Evolutionary conservation across 2,113 vertebrate species (phyloP), one percentile per base, ranked within the genome.

Genomic region (Saccopteryx bilineata): DNA sequence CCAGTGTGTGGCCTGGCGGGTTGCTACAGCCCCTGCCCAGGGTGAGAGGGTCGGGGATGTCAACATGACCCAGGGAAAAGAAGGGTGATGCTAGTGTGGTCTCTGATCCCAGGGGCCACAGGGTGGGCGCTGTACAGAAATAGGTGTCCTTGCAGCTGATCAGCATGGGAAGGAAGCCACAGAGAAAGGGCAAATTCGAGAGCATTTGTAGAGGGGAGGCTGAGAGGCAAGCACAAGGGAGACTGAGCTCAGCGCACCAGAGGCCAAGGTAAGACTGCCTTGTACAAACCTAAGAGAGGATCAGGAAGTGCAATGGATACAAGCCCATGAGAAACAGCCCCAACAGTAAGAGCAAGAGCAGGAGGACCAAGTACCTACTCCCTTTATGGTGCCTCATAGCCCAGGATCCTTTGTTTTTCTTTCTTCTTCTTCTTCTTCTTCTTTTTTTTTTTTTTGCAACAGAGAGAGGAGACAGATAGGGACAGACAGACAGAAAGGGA

Each of bases 1-100:
- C 54, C 82, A 71, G 74, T 74, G 80, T 95, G 89, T 87, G 80
- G 68, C 88, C 84, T 92, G 52, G 72, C 56, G 48, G 84, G 80
- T 39, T 80, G 58, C 63, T 80, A 52, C 52, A 81, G 76, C 24
- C 56, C 56, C n/a, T 56, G 39, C 19, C 54, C 1, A 1, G 60
- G 79, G 26, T 10, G 2, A 18, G 74, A 54, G 68, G 13, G 13
- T 8, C 6, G 5, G 52, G 17, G 19, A 4, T 61, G 33, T 90
- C 86, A 50, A 5, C 19, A 33, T 33, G 33, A 68, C 66, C 50
- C 13, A 6, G 56, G 17, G 39, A 76, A 80, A 68, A 48, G 26
- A 54, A n/a, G 14, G 58, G 28, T 19, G 26, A 74, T 80, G 26
- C 75, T 2, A 21, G 19, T 10, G n/a, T 87, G 52, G 23, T 46